Base-by-base conservation (phyloP, 1,140 invertebrate species). In the Tetragonula clypearis region DNA sequence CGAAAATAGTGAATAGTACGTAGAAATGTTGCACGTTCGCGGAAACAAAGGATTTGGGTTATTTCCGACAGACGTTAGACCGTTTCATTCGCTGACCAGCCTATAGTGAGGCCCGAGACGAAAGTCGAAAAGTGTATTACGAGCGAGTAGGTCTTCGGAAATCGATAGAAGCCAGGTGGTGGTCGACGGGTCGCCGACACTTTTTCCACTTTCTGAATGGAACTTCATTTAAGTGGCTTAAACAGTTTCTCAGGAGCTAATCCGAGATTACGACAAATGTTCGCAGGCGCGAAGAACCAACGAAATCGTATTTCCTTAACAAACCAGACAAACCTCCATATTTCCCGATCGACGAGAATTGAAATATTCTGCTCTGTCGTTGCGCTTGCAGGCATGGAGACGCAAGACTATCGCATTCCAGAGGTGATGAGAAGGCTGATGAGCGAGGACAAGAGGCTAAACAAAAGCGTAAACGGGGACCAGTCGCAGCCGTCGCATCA, bases 371-470 rank as follows among this genome's bases (percentile, higher is more conserved):
- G 15, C 21, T 15, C 4, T 11, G 68, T 69, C 2, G 11, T 66
- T n/a, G 4, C 14, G 0, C 12, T 83, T 15, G 15, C 76, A 95
- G 94, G 93, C 73, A 81, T 94, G 86, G 94, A 94, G 79, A 91
- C 92, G 80, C 94, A 92, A 87, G 94, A 94, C 71, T 95, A 94
- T 85, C 91, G 93, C 65, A 94, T 96, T 87, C 96, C 96, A 11
- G 96, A 97, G 85, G 93, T 97, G 71, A 95, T 96, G 91, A 96
- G 96, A 88, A 94, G 94, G 79, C 93, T 96, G 89, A 95, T 96
- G 90, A 95, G 94, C 84, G 95, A 96, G 83, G 95, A 96, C 81
- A 95, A 95, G 91, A 93, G 95, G 84, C 89, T 95, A 73, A 93
- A 92, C 84, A 95, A 95, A 87, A 93, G 94, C 68, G 90, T 93